Percentiles rank a stretch among this genome's conserved stretches.
Conservation (phyloP, 2,888 invertebrate genomes). For the Kryphioiulus occultus region DNA sequence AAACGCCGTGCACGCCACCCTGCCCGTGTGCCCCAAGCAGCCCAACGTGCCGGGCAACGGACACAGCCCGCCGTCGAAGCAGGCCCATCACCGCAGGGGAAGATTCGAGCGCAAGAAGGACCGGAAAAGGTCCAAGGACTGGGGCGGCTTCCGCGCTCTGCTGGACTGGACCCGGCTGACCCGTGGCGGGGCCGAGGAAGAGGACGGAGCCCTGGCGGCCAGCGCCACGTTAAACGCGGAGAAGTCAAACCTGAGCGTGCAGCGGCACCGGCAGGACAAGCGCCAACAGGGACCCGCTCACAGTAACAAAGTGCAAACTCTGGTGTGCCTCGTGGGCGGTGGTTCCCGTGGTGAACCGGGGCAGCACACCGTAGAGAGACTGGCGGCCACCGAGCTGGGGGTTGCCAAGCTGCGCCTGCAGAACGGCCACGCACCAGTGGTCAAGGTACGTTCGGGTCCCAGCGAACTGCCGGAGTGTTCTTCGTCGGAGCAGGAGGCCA, state of each 20-base stretch:
- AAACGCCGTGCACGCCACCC: slow-evolving; percentile 71
- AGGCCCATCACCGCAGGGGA: slow-evolving; percentile 39
- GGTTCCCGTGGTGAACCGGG: not conserved
- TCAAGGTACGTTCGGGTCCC: slow-evolving; percentile 49
- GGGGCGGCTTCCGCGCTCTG: slow-evolving; percentile 52
- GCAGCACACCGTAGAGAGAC: slow-evolving; percentile 36
- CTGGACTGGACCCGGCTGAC: slow-evolving; percentile 53
- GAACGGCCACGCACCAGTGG: slow-evolving; percentile 53
- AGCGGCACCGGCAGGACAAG: not conserved
- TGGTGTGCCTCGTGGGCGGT: slow-evolving; percentile 50
- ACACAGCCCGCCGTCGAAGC: slow-evolving; percentile 48
- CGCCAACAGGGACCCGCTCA: not conserved
- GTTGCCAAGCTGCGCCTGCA: slow-evolving; percentile 51
- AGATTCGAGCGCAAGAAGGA: slow-evolving; percentile 51
- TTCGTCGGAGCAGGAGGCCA: not conserved
- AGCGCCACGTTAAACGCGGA: slow-evolving; percentile 45
- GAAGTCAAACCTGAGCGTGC: slow-evolving; percentile 3
- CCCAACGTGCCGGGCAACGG: slow-evolving; percentile 61
- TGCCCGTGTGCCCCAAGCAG: slow-evolving; percentile 59
- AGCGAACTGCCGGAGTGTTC: not conserved
- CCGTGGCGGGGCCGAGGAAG: slow-evolving; percentile 40
- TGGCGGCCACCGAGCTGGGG: slow-evolving; percentile 50
- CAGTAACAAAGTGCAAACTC: slow-evolving; percentile 52
- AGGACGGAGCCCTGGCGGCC: not conserved
- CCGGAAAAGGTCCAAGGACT: slow-evolving; percentile 56